Evolutionary conservation across 2,797 vertebrate genomes (phyloP).

Genomic region (Synaphobranchus kaupii): DNA sequence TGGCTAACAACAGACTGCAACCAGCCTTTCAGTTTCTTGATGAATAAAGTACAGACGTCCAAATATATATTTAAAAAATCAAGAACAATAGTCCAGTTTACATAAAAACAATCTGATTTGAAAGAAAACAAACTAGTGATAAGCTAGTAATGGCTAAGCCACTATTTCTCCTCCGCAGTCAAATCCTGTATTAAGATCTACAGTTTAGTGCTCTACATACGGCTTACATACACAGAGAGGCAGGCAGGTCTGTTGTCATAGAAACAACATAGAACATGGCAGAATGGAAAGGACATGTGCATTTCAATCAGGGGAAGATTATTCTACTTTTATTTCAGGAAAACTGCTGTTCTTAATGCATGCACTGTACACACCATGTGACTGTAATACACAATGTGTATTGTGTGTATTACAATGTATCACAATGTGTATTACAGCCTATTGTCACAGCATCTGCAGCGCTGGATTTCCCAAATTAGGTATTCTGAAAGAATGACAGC

Average conservation of each 20-base stretch:
- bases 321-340: background rate
- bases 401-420: too few relatives aligned
- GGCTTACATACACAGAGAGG: background rate
- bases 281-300: background rate
- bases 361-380: background rate
- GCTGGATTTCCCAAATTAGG: background rate
- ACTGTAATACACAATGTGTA: too few relatives aligned
- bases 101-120: background rate
- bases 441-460: background rate
- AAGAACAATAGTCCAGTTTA: background rate
- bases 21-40: background rate
- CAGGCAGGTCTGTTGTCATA: background rate
- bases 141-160: background rate
- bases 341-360: background rate
- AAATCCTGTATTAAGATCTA: background rate
- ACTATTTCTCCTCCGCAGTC: background rate
- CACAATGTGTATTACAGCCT: background rate
- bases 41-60: background rate
- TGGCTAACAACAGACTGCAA: background rate
- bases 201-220: background rate
- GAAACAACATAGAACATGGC: conserved; percentile 15
- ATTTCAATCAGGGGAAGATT: background rate
- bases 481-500: background rate
- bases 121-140: background rate
- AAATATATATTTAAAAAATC: background rate